Base-by-base conservation (phyloP, 1,140 invertebrate species). In the Drosophila tropicalis region DNA sequence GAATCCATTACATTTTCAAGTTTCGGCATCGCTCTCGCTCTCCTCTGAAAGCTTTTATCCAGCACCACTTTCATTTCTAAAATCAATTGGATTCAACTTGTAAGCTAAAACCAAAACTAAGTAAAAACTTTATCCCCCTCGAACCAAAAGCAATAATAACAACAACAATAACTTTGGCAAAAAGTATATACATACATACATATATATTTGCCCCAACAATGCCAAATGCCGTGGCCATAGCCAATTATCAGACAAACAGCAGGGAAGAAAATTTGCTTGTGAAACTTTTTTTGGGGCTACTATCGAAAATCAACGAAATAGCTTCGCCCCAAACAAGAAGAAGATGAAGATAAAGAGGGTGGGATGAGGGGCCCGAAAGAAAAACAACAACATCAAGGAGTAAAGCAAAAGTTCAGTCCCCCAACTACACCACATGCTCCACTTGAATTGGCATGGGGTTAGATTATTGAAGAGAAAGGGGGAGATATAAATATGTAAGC, bases 11-110 rank as follows among this genome's bases (percentile, higher is more conserved):
- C 55, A 77, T 57, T 77, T 76, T 65, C 73, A 76, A 70, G 67
- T 67, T 58, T 55, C n/a, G 13, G 12, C 13, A 3, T 12, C 12
- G 0, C 29, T 6, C 5, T 29, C 29, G 29, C 29, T 29, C 29
- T 29, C 29, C 29, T 29, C 29, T n/a, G n/a, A n/a, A 5, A 5
- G 29, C 29, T 6, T 29, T 40, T 39, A 36, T 3, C n/a, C 39
- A 4, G 15, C 4, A 32, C 9, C 29, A n/a, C 22, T 34, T 36
- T 41, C 32, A 40, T 40, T 51, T 61, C 62, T 62, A 57, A 76
- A 83, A 83, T 79, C 83, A 86, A 86, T 86, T 86, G 83, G 79
- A 87, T 83, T 87, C 76, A 84, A 87, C 83, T 83, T 78, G 76
- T 85, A 70, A 66, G 66, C 55, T 79, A 56, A 70, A 70, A 67